phyloP scores from a whole-genome alignment of 2,888 invertebrate species.

The Leptopilina myrica region DNA sequence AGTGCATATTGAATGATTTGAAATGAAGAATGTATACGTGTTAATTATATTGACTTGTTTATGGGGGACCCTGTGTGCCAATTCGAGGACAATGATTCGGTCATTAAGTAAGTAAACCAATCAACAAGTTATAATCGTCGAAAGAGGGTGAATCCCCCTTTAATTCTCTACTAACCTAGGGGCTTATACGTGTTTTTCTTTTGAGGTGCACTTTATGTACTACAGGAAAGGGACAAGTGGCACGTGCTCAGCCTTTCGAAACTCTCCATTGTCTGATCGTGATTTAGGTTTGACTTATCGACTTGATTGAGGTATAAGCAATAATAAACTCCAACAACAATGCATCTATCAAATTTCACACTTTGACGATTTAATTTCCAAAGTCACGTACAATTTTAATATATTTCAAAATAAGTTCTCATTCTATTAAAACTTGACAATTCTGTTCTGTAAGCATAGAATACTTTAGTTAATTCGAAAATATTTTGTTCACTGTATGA shows the following conservation, averaged over 20 bases:
- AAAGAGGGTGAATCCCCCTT: conserved; percentile 42
- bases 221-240: conserved; percentile 46
- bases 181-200: conserved; percentile 44
- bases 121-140: conserved; percentile 56
- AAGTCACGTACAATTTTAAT: not conserved
- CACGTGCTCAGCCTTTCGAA: conserved; percentile 45
- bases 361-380: conserved; percentile 28
- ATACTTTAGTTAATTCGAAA: too few species aligned
- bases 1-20: not conserved
- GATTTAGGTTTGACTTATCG: conserved; percentile 46
- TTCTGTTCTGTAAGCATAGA: too few species aligned
- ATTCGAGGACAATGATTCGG: conserved; percentile 50
- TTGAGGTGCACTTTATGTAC: conserved; percentile 44
- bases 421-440: too few species aligned
- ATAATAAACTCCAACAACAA: conserved; percentile 27
- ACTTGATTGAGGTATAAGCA: conserved; percentile 43
- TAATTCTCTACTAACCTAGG: conserved; percentile 41
- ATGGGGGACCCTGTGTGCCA: conserved; percentile 13
- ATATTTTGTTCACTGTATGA: too few species aligned
- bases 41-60: not conserved
- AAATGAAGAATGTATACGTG: not conserved
- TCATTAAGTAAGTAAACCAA: conserved; percentile 59
- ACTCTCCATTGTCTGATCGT: conserved; percentile 47
- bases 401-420: too few species aligned
- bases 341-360: conserved; percentile 28